These are phyloP conservation scores for Drosophila birchii DNA, from an alignment of 2,888 invertebrate species.

Conservation along the genomic window DNA sequence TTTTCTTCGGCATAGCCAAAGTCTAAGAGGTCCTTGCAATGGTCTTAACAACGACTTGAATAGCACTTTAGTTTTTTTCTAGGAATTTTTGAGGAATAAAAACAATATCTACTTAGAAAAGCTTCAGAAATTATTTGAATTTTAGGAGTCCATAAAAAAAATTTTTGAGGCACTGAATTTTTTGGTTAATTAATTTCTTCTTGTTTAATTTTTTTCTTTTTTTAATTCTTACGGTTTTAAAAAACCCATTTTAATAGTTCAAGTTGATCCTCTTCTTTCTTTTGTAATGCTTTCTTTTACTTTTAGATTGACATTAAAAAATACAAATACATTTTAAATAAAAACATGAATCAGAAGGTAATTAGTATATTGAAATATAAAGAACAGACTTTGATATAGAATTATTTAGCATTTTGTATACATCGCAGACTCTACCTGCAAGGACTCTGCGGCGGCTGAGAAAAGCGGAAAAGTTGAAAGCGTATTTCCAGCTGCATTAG, in stretches of 20 bases:
- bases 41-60: background rate
- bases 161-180: background rate
- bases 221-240: background rate
- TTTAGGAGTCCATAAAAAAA: background rate
- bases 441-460: conserved; percentile 6
- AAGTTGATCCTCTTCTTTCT: background rate
- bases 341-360: background rate
- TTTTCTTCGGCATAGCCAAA: conserved; percentile 26
- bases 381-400: no score
- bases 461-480: conserved; percentile 23
- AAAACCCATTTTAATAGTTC: background rate
- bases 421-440: conserved; percentile 3
- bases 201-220: no score
- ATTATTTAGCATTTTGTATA: background rate
- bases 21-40: conserved; percentile 13
- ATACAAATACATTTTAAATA: background rate
- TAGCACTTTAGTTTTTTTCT: no score
- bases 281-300: background rate
- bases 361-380: background rate
- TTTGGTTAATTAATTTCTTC: background rate
- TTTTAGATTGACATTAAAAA: background rate
- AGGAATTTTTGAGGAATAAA: accelerated
- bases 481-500: conserved; percentile 28
- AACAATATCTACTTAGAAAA: background rate
- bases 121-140: background rate